Evolutionary conservation across 1,140 invertebrate genomes (phyloP).

Genomic region (Achatina immaculata): DNA sequence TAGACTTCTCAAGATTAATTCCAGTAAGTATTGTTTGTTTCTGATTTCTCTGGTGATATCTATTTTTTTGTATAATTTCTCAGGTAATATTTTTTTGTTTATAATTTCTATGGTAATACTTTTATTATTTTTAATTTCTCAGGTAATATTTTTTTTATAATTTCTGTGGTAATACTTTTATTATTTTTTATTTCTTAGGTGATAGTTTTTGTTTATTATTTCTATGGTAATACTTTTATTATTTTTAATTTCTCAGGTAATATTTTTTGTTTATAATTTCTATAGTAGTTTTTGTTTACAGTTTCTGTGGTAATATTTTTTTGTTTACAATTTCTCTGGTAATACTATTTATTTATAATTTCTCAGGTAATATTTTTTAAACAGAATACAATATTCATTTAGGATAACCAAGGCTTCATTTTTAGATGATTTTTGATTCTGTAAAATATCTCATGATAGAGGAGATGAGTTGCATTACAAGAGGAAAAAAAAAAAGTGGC

Average conservation of each 20-base stretch:
- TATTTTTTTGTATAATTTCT: background rate
- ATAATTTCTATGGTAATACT: background rate
- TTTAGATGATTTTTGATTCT: too few species aligned
- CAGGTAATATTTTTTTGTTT: background rate
- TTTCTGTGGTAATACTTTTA: background rate
- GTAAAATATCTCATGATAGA: too few species aligned
- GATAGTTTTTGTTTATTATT: background rate
- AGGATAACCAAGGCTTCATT: too few species aligned
- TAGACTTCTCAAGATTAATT: background rate
- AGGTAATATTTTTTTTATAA: background rate
- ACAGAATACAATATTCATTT: too few species aligned
- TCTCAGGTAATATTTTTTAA: background rate
- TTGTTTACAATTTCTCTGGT: background rate
- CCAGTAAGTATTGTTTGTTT: background rate
- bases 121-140: background rate
- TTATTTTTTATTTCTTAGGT: background rate
- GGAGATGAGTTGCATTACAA: too few species aligned
- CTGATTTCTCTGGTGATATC: too few species aligned
- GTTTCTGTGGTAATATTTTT: too few species aligned
- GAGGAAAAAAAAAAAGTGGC: too few species aligned
- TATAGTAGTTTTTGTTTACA: background rate
- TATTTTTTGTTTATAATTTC: background rate
- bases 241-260: background rate
- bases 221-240: too few species aligned
- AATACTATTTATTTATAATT: background rate